A percentile compares a stretch with the other conserved stretches of the same genome.
phyloP scores from a whole-genome alignment of 2,888 invertebrate genomes.

The Anagyrus pseudococci region DNA sequence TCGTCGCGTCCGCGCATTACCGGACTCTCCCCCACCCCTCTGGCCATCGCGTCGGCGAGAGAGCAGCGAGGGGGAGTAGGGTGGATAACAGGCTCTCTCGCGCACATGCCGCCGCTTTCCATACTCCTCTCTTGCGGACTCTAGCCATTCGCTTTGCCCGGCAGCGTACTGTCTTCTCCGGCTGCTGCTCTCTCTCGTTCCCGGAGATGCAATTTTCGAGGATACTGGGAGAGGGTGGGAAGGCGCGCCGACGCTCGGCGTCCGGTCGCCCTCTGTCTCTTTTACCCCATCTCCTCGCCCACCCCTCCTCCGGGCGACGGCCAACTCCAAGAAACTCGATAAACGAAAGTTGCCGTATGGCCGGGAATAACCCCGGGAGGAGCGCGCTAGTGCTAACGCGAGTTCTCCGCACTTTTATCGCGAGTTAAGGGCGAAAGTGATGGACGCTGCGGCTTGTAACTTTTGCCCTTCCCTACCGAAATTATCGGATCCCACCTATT shows the following conservation, averaged over 20 bases:
- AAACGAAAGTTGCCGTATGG: slow-evolving; percentile 18
- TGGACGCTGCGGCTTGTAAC: neutral
- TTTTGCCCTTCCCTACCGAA: neutral
- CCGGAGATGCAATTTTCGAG: slow-evolving; percentile 23
- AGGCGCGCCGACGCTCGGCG: no score
- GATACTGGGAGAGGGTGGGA: no score
- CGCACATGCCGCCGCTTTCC: neutral
- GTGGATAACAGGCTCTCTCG: no score
- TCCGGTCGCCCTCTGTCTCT: no score
- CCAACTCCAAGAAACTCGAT: slow-evolving; percentile 26
- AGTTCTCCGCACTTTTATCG: neutral
- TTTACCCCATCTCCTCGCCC: no score
- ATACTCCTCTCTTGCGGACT: no score
- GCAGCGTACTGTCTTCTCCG: neutral
- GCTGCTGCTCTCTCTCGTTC: neutral
- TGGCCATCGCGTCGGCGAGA: neutral
- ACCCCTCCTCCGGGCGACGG: neutral
- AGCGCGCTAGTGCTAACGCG: neutral
- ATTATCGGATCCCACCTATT: neutral
- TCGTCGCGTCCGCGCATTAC: slow-evolving; percentile 16
- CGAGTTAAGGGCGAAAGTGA: neutral
- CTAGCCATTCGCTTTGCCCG: no score
- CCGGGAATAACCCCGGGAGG: neutral
- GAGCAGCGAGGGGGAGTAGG: no score
- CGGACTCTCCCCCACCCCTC: neutral